Percentiles rank a stretch among this genome's conserved stretches.
Evolutionary conservation across 2,888 invertebrate genomes (phyloP).

Genomic region (Acrocyrtus sp.): DNA sequence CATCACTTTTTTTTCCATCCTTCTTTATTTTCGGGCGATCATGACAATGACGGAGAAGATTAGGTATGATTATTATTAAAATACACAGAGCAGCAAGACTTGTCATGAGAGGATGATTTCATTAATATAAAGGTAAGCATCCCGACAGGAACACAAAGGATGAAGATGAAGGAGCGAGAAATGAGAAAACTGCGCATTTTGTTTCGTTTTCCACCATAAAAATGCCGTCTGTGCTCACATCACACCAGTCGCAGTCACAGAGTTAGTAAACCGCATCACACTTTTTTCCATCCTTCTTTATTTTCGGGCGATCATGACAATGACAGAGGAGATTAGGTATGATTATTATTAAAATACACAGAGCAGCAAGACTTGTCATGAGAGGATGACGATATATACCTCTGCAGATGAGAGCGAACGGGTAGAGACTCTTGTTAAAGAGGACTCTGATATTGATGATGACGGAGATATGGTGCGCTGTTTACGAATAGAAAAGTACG

Average conservation of each 20-base stretch:
- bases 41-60: conserved; percentile 39
- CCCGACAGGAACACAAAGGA: conserved; percentile 41
- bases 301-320: conserved; percentile 22
- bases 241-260: background rate
- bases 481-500: no score
- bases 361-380: conserved; percentile 39
- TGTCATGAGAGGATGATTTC: conserved; percentile 48
- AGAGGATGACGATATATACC: no score
- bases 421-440: conserved; percentile 5
- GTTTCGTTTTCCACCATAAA: no score
- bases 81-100: conserved; percentile 38
- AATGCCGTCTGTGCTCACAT: no score
- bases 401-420: background rate
- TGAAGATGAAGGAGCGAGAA: no score
- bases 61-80: conserved; percentile 42
- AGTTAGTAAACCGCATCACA: background rate
- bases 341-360: conserved; percentile 46
- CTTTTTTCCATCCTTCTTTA: background rate
- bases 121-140: no score
- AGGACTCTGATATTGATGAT: no score
- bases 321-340: conserved; percentile 27
- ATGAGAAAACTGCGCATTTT: no score
- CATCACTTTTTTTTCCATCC: background rate
- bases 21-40: background rate
- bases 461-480: no score